phyloP scores from a whole-genome alignment of 2,888 invertebrate genomes.

The Hyposoter dolosus region DNA sequence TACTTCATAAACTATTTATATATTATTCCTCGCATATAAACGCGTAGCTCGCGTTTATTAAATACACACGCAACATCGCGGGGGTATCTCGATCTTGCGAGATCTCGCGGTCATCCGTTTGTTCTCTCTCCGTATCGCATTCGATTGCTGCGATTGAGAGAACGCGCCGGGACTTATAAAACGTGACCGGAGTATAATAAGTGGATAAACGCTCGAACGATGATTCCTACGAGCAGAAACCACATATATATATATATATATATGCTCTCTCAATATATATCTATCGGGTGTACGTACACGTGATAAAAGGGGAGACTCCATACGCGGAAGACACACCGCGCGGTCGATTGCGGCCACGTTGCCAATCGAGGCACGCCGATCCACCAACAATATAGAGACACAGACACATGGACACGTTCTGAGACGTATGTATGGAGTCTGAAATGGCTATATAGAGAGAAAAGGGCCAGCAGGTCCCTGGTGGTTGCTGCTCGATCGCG shows the following conservation, averaged over 20 bases:
- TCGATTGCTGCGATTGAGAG: slow-evolving; percentile 2
- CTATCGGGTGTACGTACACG: too few relatives aligned
- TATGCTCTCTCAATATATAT: not conserved
- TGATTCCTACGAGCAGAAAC: slow-evolving; percentile 51
- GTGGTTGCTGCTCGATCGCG: slow-evolving; percentile 73
- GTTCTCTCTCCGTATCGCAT: slow-evolving; percentile 39
- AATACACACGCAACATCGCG: not conserved
- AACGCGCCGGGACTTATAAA: slow-evolving; percentile 55
- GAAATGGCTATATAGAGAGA: slow-evolving; percentile 54
- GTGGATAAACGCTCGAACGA: slow-evolving; percentile 54
- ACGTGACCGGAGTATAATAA: slow-evolving; percentile 67
- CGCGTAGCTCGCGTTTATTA: not conserved
- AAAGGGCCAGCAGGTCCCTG: slow-evolving; percentile 59
- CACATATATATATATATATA: slow-evolving; percentile 36
- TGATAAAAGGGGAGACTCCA: slow-evolving; percentile 42
- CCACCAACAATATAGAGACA: slow-evolving; percentile 36
- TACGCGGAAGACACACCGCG: slow-evolving; percentile 66
- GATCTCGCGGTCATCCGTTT: slow-evolving; percentile 38
- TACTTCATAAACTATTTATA: slow-evolving; percentile 11
- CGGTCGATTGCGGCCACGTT: slow-evolving; percentile 65
- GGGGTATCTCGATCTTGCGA: not conserved
- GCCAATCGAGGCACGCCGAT: slow-evolving; percentile 58
- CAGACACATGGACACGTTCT: not conserved
- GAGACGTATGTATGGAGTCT: slow-evolving; percentile 28
- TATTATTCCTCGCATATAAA: too few relatives aligned